These are phyloP conservation scores for Alauda arvensis DNA, from an alignment of 2,797 vertebrate species.

Conservation along the genomic window DNA sequence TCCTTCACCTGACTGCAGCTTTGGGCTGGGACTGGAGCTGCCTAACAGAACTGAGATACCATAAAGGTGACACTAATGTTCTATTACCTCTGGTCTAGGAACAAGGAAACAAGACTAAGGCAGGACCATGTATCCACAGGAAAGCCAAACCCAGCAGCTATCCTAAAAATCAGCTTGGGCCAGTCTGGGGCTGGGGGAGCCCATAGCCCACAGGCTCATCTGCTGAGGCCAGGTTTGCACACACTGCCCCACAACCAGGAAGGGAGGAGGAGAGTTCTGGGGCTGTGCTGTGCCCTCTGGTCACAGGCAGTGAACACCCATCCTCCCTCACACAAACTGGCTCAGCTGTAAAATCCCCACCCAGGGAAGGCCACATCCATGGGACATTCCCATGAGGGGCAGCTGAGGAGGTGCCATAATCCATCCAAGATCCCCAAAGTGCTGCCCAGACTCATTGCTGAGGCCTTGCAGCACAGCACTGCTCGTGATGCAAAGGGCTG, in stretches of 20 bases:
- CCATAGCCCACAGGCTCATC: background rate
- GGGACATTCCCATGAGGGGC: background rate
- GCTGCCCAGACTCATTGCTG: background rate
- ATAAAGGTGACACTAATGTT: background rate
- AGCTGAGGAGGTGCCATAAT: background rate
- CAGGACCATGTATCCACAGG: too few species aligned
- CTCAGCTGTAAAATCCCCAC: too few species aligned
- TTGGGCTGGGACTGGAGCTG: background rate
- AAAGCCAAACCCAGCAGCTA: background rate
- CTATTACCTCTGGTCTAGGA: background rate
- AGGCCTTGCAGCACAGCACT: too few species aligned
- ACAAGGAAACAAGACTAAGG: background rate
- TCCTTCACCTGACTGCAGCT: too few species aligned
- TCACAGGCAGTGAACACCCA: too few species aligned
- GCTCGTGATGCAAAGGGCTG: too few species aligned
- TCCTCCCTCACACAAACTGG: too few species aligned
- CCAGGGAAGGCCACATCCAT: background rate
- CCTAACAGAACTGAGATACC: accelerated
- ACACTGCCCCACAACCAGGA: too few species aligned
- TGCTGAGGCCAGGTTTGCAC: background rate
- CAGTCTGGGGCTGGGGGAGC: background rate
- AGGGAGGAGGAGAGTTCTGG: too few species aligned
- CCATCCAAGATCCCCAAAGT: background rate
- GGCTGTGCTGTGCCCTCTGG: too few species aligned
- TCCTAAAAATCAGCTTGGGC: background rate